Percentiles rank a stretch among this genome's conserved stretches.
Evolutionary conservation across 2,113 vertebrate genomes (phyloP).

Genomic region (Agelaius phoeniceus): DNA sequence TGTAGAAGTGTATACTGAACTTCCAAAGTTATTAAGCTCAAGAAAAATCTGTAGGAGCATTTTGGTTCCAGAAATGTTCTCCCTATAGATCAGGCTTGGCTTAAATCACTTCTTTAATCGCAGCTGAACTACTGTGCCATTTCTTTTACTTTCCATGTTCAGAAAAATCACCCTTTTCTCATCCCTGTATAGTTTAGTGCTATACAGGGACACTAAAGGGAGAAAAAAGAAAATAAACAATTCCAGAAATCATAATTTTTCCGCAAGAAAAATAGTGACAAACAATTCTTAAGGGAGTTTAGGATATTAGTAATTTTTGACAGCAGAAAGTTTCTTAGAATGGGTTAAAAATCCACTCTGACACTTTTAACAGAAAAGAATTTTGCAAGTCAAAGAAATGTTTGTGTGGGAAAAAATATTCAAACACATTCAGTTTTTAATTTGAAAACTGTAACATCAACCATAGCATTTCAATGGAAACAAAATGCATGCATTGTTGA

Average conservation of each 20-base stretch:
- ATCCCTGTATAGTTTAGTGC: neutral
- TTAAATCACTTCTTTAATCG: neutral
- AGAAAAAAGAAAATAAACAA: neutral
- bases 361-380: slow-evolving; percentile 1
- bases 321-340: neutral
- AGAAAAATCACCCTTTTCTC: neutral
- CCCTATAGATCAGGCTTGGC: slow-evolving; percentile 1
- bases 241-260: neutral
- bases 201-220: neutral
- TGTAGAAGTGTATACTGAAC: neutral
- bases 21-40: neutral
- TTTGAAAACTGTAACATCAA: slow-evolving; percentile 32
- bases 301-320: neutral
- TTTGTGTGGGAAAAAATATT: neutral
- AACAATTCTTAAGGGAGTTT: neutral
- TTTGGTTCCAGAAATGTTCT: slow-evolving; percentile 18
- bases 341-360: slow-evolving; percentile 30
- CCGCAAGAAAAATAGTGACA: neutral
- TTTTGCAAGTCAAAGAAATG: slow-evolving; percentile 51
- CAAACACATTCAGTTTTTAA: slow-evolving; percentile 23
- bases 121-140: neutral
- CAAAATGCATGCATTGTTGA: slow-evolving; percentile 46
- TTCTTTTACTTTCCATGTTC: neutral
- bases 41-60: neutral
- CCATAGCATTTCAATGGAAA: slow-evolving; percentile 34